These are phyloP conservation scores for Drosophila emarginata DNA, from an alignment of 2,888 invertebrate species.

Conservation along the genomic window DNA sequence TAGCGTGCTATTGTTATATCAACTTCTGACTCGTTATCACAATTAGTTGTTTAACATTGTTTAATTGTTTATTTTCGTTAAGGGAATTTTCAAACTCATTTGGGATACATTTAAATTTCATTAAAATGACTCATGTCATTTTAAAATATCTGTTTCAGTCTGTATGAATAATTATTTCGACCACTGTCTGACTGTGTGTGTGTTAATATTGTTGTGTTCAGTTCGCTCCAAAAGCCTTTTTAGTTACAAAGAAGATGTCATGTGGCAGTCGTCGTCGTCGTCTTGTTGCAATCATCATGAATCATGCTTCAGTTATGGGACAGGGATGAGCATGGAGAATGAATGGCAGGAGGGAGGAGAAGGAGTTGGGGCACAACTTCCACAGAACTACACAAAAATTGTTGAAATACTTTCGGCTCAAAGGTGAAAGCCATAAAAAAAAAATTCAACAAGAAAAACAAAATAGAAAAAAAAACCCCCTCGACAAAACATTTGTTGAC, in stretches of 20 bases:
- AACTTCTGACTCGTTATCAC: conserved; percentile 2
- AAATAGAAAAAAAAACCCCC: conserved; percentile 22
- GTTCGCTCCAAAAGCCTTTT: conserved; percentile 19
- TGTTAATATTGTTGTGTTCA: conserved; percentile 16
- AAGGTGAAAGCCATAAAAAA: conserved; percentile 68
- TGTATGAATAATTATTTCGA: conserved; percentile 10
- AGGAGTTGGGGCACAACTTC: conserved; percentile 12
- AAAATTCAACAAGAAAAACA: conserved; percentile 27
- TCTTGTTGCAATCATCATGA: conserved; percentile 33
- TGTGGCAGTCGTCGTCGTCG: conserved; percentile 11
- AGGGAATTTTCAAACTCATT: conserved; percentile 6
- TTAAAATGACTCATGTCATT: conserved; percentile 10
- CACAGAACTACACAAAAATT: conserved; percentile 22
- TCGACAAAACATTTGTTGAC: conserved; percentile 35
- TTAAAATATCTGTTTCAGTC: background rate
- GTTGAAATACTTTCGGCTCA: conserved; percentile 54
- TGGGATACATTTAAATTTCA: conserved; percentile 7
- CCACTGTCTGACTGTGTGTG: conserved; percentile 9
- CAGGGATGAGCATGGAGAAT: conserved; percentile 3
- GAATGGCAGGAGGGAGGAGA: background rate
- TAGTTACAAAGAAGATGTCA: conserved; percentile 27
- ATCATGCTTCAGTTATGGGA: conserved; percentile 32
- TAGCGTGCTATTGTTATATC: background rate
- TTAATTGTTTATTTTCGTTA: conserved; percentile 4
- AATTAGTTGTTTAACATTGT: conserved; percentile 4